Evolutionary conservation across 2,888 invertebrate species (phyloP).

Genomic region (Rhaphigaster nebulosa): DNA sequence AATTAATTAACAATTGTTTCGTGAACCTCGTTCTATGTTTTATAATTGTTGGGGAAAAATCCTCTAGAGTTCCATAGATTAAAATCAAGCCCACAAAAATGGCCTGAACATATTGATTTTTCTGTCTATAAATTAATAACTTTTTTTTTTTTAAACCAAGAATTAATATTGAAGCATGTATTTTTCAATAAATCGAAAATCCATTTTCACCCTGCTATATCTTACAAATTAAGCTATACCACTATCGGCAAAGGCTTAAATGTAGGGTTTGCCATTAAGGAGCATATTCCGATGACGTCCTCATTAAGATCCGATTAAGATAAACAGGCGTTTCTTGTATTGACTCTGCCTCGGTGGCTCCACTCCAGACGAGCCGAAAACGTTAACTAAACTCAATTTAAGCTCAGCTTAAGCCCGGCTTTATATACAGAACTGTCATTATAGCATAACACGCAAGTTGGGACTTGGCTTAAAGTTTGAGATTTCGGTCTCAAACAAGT

Average conservation of each 20-base stretch:
- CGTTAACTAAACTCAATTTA: constrained; percentile 17
- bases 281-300: constrained; percentile 1
- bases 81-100: too few relatives aligned
- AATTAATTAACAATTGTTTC: too few relatives aligned
- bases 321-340: constrained; percentile 9
- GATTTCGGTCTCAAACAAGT: background rate
- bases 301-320: constrained; percentile 18
- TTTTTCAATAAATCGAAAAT: background rate
- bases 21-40: too few relatives aligned
- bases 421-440: constrained; percentile 11
- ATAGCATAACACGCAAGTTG: background rate
- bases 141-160: background rate
- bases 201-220: background rate
- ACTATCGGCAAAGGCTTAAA: background rate
- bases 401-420: background rate
- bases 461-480: background rate
- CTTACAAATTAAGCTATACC: background rate
- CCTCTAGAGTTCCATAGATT: too few relatives aligned
- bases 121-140: too few relatives aligned
- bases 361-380: background rate
- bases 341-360: background rate
- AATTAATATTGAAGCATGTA: background rate
- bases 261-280: background rate
- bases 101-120: too few relatives aligned
- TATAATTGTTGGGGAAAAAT: too few relatives aligned